Evolutionary conservation across 2,888 invertebrate genomes (phyloP).

Genomic region (Dicranocentrus wangi): DNA sequence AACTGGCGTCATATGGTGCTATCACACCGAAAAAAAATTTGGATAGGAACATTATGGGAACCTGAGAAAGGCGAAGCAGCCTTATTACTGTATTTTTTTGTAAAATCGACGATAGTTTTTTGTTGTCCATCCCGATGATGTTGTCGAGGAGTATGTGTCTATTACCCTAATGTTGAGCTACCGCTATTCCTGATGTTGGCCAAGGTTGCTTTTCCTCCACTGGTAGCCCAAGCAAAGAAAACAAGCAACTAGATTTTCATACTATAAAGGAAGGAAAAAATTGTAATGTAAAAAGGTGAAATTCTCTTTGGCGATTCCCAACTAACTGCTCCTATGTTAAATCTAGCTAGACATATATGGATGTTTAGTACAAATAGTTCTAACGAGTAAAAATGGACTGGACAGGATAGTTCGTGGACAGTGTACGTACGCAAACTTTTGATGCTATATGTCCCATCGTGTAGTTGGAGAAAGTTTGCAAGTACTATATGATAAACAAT

Average conservation of each 20-base stretch:
- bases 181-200: conserved; percentile 47
- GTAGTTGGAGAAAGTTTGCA: not conserved
- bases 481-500: not conserved
- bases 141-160: conserved; percentile 55
- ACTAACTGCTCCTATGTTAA: too few relatives aligned
- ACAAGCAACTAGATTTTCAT: conserved; percentile 28
- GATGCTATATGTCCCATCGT: too few relatives aligned
- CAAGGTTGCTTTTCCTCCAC: conserved; percentile 52
- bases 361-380: too few relatives aligned
- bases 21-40: conserved; percentile 11
- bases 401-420: too few relatives aligned
- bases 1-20: conserved; percentile 30
- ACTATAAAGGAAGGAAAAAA: conserved; percentile 12
- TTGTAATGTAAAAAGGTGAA: not conserved
- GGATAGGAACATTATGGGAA: conserved; percentile 23
- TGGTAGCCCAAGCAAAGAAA: conserved; percentile 4
- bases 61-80: conserved; percentile 3
- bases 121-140: conserved; percentile 46
- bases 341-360: too few relatives aligned
- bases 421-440: not conserved
- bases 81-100: conserved; percentile 2
- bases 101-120: conserved; percentile 28
- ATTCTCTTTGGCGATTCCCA: not conserved
- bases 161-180: conserved; percentile 20
- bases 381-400: not conserved